Evolutionary conservation across 2,113 vertebrate genomes (phyloP).

Genomic region (Dryoscopus gambensis): DNA sequence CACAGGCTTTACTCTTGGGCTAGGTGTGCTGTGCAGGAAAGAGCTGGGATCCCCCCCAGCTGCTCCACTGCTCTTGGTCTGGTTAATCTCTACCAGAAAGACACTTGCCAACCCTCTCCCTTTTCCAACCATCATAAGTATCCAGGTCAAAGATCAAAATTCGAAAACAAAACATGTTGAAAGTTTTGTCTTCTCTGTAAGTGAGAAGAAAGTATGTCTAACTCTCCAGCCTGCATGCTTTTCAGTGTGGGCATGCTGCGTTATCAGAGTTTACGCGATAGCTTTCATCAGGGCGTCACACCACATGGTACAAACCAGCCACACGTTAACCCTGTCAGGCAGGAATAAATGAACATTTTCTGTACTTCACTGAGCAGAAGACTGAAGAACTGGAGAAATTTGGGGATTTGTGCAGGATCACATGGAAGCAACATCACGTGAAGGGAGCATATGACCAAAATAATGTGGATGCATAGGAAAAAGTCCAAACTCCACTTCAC

Average conservation of each 20-base stretch:
- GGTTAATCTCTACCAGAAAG: conserved; percentile 35
- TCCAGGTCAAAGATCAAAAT: conserved; percentile 52
- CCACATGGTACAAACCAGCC: not conserved
- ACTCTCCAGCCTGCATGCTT: not conserved
- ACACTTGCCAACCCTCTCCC: conserved; percentile 22
- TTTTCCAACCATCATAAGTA: not conserved
- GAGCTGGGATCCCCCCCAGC: conserved; percentile 37
- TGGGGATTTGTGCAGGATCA: not conserved
- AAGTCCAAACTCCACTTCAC: not conserved
- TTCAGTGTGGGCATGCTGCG: not conserved
- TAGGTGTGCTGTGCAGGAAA: conserved; percentile 35
- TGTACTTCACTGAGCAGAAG: not conserved
- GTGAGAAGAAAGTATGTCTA: not conserved
- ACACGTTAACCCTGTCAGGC: not conserved
- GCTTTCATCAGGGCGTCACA: conserved; percentile 19
- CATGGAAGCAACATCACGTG: not conserved
- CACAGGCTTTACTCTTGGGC: conserved; percentile 39
- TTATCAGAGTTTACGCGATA: not conserved
- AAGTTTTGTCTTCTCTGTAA: conserved; percentile 26
- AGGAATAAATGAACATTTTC: not conserved
- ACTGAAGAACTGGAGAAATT: not conserved
- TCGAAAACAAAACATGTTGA: conserved; percentile 32
- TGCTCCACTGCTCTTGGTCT: conserved; percentile 30
- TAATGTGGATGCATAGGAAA: not conserved
- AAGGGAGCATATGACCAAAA: not conserved